Percentiles rank a stretch among this genome's conserved stretches.
These are phyloP conservation scores for Eutrigla gurnardus DNA, from an alignment of 2,797 vertebrate species.

Conservation along the genomic window DNA sequence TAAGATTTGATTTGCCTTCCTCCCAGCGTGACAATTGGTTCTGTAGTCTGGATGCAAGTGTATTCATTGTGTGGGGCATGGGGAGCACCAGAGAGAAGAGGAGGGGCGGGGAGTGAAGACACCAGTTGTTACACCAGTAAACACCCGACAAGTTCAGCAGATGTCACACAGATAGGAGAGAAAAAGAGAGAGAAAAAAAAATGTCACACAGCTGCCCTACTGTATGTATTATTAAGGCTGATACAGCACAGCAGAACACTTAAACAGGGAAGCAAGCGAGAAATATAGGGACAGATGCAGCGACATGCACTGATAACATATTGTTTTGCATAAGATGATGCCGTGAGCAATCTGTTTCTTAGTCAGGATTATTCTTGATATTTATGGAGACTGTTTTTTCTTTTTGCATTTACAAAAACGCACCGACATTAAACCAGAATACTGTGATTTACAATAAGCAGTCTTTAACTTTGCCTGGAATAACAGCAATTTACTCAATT, in stretches of 20 bases:
- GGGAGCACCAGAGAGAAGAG: conserved; percentile 58
- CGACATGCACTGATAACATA: conserved; percentile 63
- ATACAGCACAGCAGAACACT: conserved; percentile 66
- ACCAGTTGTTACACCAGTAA: conserved; percentile 80
- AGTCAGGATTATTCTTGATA: neutral
- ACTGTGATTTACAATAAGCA: neutral
- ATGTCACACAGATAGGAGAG: conserved; percentile 75
- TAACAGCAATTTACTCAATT: conserved; percentile 32
- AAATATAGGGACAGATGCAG: conserved; percentile 61
- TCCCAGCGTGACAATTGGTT: conserved; percentile 84
- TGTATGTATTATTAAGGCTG: conserved; percentile 60
- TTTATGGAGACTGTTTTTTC: conserved; percentile 4
- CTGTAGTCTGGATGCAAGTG: conserved; percentile 81
- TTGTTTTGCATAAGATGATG: conserved; percentile 33
- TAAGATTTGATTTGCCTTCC: conserved; percentile 88
- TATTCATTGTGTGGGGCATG: conserved; percentile 78
- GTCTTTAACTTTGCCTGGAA: conserved; percentile 47
- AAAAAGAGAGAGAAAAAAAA: conserved; percentile 57
- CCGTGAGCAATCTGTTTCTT: conserved; percentile 26
- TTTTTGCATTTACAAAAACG: conserved; percentile 8
- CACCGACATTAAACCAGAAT: conserved; percentile 7
- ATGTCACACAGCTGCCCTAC: conserved; percentile 67
- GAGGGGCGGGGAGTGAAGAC: conserved; percentile 53
- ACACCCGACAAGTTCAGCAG: conserved; percentile 79
- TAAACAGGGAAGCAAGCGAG: conserved; percentile 51